Base-by-base conservation (phyloP, 2,113 vertebrate species). In the Psettodes erumei region DNA sequence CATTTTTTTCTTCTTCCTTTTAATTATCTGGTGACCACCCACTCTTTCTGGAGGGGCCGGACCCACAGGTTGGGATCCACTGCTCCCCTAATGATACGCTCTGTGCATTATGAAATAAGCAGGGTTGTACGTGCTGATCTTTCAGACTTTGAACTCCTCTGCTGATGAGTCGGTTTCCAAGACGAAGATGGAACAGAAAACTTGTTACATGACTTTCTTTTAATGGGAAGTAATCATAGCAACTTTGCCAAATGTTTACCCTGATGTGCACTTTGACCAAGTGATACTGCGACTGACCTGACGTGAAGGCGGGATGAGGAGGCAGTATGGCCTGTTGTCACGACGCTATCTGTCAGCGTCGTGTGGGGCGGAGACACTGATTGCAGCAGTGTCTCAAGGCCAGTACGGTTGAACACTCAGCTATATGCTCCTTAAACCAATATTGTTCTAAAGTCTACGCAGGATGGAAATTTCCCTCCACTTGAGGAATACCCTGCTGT, bases 401-500 rank as follows among this genome's bases (percentile, higher is more conserved):
- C 79, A n/a, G 63, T 19, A 47, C n/a, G 67, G 80, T 70, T 86
- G 71, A 90, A 77, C 75, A 75, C 83, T 89, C 88, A 83, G 88
- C 84, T 90, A 82, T 82, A 80, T 12, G 73, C 65, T 71, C 75
- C 76, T 88, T 87, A 85, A 86, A 89, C 76, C 58, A 93, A 92
- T 91, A 89, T 91, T 92, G 78, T 92, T 88, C 61, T 53, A 81
- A 72, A 62, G 88, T 89, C 89, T 87, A 70, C 73, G 50, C 61
- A 63, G 65, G 75, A 72, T 80, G 90, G 86, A 91, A 87, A 90
- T 69, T 83, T 83, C 48, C 66, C 68, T 69, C 33, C 35, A n/a
- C 73, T 81, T 43, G 61, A 91, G 82, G 78, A 82, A 85, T 82
- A 83, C 81, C 73, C 70, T 68, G 47, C 61, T 54, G 72, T 71